Conservation (phyloP, 2,888 invertebrate genomes). For the Nomada hirtipes region DNA sequence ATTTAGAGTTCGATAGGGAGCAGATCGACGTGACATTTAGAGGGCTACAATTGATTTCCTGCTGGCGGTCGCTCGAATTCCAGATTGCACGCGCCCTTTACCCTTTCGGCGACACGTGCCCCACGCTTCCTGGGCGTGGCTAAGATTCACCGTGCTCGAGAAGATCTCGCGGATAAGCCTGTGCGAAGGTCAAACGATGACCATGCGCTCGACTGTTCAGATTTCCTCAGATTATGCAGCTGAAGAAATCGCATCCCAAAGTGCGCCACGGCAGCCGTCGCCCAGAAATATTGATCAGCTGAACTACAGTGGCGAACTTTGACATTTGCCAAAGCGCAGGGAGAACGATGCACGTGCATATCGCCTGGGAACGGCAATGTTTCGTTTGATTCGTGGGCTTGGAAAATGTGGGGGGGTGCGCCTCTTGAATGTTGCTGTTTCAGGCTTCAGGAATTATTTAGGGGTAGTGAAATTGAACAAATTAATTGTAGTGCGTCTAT, state of each 20-base stretch:
- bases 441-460: too few species aligned
- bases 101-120: conserved; percentile 38
- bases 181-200: conserved; percentile 53
- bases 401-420: too few species aligned
- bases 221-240: background rate
- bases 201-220: background rate
- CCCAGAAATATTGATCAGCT: conserved; percentile 65
- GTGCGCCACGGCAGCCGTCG: conserved; percentile 26
- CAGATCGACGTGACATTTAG: conserved; percentile 33
- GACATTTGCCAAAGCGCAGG: conserved; percentile 57
- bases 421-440: too few species aligned
- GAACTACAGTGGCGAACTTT: conserved; percentile 61
- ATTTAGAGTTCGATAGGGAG: conserved; percentile 38
- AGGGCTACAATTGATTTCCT: conserved; percentile 48
- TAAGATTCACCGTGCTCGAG: conserved; percentile 22
- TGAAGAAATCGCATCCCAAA: conserved; percentile 27
- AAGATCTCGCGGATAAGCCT: conserved; percentile 31
- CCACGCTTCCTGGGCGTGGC: conserved; percentile 51
- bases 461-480: too few species aligned
- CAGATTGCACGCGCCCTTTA: conserved; percentile 40
- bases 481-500: too few species aligned
- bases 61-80: conserved; percentile 14
- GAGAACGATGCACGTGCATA: conserved; percentile 30
- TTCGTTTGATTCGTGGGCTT: conserved; percentile 2
- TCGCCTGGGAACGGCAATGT: background rate